Evolutionary conservation across 1,140 invertebrate species (phyloP).

Genomic region (Melitaea cinxia): DNA sequence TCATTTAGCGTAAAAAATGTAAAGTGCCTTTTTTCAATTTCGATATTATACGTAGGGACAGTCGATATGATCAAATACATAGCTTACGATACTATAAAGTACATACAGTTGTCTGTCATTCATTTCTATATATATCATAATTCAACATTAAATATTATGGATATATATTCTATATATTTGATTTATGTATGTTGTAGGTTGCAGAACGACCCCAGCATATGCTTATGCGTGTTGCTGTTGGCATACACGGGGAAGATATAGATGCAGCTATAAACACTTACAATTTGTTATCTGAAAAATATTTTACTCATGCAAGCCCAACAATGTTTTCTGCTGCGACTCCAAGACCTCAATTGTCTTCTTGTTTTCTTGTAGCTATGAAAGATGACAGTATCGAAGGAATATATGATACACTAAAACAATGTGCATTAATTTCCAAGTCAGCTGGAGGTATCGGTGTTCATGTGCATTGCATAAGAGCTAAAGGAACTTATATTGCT

Average conservation of each 20-base stretch:
- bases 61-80: no score
- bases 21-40: no score
- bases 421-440: conserved; percentile 98
- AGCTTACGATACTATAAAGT: no score
- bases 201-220: conserved; percentile 99
- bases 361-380: conserved; percentile 98
- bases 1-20: no score
- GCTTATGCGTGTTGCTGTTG: conserved; percentile 98
- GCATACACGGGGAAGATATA: conserved; percentile 97
- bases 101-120: no score
- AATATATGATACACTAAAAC: conserved; percentile 97
- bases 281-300: conserved; percentile 96
- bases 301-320: conserved; percentile 99
- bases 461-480: conserved; percentile 97
- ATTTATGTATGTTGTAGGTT: conserved; percentile 77
- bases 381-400: conserved; percentile 98
- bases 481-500: conserved; percentile 94
- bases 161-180: background rate
- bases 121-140: no score
- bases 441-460: conserved; percentile 98
- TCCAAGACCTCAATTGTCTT: conserved; percentile 94
- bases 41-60: no score
- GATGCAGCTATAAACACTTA: conserved; percentile 98
- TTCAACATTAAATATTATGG: background rate
- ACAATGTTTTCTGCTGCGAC: conserved; percentile 98